These are phyloP conservation scores for Guaruba guarouba DNA, from an alignment of 2,113 vertebrate genomes.

Conservation along the genomic window DNA sequence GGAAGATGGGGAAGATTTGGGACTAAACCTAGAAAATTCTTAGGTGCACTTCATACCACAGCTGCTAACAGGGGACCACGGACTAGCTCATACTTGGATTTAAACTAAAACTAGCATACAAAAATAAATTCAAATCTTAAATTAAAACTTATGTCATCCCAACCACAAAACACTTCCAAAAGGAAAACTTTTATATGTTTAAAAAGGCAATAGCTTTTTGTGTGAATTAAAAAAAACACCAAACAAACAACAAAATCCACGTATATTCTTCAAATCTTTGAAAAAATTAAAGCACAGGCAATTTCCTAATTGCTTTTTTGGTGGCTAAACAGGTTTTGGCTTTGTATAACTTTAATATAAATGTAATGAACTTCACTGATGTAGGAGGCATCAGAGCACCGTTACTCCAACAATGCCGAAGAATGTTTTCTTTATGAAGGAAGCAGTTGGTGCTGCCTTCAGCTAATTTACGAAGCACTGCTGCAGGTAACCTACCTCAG, in stretches of 20 bases:
- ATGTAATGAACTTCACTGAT: not conserved
- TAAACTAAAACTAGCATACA: not conserved
- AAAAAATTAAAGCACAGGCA: not conserved
- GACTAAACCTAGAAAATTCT: not conserved
- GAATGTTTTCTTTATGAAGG: not conserved
- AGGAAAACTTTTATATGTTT: not conserved
- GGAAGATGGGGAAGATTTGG: not conserved
- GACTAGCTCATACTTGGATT: not conserved
- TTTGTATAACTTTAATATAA: accelerated
- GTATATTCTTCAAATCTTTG: not conserved
- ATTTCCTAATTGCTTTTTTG: not conserved
- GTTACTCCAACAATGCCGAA: not conserved
- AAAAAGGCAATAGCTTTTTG: not conserved
- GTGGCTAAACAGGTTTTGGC: not conserved
- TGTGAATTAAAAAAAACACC: not conserved
- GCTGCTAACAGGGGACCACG: not conserved
- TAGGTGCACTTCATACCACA: not conserved
- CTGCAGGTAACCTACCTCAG: conserved; percentile 69
- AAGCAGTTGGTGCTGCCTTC: not conserved
- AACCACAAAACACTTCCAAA: not conserved
- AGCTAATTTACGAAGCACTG: accelerated
- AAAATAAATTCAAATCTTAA: not conserved
- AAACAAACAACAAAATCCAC: not conserved
- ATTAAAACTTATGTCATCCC: not conserved
- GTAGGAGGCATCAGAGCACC: accelerated